Percentiles rank a stretch among this genome's conserved stretches.
Conservation (phyloP, 2,888 invertebrate species). For the Heteropelma amictum region DNA sequence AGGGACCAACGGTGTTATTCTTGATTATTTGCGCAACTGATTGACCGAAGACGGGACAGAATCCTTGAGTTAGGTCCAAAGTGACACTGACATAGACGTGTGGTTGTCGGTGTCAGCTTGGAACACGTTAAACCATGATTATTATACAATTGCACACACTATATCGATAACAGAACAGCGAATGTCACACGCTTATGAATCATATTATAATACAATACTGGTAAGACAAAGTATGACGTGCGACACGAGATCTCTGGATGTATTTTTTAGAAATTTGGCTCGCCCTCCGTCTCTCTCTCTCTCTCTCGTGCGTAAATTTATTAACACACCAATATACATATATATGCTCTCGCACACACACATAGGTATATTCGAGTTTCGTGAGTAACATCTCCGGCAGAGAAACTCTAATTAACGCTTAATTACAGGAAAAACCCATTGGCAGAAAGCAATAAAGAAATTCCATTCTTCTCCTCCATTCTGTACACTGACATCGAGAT, state of each 20-base stretch:
- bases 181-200: no score
- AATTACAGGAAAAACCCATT: conserved; percentile 30
- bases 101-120: conserved; percentile 1
- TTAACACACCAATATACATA: not conserved
- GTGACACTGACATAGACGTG: conserved; percentile 35
- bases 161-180: no score
- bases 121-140: not conserved
- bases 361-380: not conserved
- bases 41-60: conserved; percentile 47
- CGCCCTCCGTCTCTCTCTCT: no score
- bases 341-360: not conserved
- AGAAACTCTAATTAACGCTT: conserved; percentile 33
- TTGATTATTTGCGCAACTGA: conserved; percentile 46
- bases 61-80: conserved; percentile 60
- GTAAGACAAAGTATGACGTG: no score
- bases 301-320: no score
- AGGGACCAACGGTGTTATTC: conserved; percentile 3
- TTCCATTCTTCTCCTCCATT: conserved; percentile 9
- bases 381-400: conserved; percentile 4
- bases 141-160: no score
- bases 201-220: no score
- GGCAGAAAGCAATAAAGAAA: conserved; percentile 25
- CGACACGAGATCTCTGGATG: no score
- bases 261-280: no score
- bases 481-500: not conserved